These are phyloP conservation scores for Monochamus alternatus DNA, from an alignment of 2,888 invertebrate species.

Conservation along the genomic window DNA sequence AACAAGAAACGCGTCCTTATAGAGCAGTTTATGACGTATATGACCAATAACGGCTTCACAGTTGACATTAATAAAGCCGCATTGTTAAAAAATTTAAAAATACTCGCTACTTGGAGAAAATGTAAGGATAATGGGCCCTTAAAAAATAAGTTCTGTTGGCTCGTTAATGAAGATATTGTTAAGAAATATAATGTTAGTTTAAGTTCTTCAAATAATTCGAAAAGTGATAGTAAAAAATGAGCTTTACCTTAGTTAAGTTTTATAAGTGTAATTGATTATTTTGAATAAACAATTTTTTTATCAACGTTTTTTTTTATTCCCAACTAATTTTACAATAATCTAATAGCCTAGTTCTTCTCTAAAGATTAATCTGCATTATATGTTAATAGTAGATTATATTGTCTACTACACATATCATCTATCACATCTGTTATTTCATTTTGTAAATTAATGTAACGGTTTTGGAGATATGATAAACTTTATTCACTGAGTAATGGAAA, in stretches of 20 bases:
- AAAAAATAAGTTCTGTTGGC: conserved; percentile 78
- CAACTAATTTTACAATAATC: background rate
- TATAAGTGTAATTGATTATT: conserved; percentile 17
- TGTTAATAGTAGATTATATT: too few species aligned
- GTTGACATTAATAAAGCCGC: conserved; percentile 69
- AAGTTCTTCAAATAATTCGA: conserved; percentile 20
- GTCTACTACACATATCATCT: too few species aligned
- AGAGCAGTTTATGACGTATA: conserved; percentile 77
- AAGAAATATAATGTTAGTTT: conserved; percentile 72
- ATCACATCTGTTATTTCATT: too few species aligned
- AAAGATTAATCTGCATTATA: too few species aligned
- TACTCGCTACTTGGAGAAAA: conserved; percentile 76
- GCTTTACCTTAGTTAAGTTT: conserved; percentile 22
- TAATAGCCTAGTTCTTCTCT: too few species aligned
- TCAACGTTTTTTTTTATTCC: background rate
- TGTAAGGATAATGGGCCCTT: conserved; percentile 73
- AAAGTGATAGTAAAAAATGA: conserved; percentile 24
- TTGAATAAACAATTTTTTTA: conserved; percentile 26
- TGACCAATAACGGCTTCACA: conserved; percentile 70
- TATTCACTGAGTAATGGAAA: too few species aligned
- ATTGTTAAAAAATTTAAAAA: conserved; percentile 74
- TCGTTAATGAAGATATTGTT: conserved; percentile 74
- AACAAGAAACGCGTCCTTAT: conserved; percentile 75
- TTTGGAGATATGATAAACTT: too few species aligned
- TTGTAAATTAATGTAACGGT: too few species aligned